Evolutionary conservation across 2,888 invertebrate genomes (phyloP).

Genomic region (Drosophila austrosaltans): DNA sequence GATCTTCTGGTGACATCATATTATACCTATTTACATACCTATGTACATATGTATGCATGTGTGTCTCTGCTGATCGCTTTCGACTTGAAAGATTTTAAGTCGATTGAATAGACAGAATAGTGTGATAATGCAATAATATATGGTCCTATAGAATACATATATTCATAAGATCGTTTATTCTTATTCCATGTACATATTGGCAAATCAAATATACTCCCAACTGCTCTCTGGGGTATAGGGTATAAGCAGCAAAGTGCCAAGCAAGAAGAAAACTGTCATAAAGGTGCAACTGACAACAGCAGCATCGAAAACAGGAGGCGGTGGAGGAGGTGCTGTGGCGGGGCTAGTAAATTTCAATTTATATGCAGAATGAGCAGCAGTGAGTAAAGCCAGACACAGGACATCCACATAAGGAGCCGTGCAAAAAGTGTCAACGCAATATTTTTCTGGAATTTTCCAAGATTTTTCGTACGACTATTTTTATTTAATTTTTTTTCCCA

Average conservation of each 20-base stretch:
- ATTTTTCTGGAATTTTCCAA: constrained; percentile 73
- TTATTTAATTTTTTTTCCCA: constrained; percentile 37
- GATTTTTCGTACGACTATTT: constrained; percentile 52
- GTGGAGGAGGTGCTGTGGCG: background rate
- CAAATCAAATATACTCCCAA: background rate
- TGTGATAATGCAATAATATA: too few species aligned
- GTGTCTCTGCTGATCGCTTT: too few species aligned
- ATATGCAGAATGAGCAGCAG: constrained; percentile 81
- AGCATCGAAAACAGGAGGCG: constrained; percentile 36
- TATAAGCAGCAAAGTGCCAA: constrained; percentile 65
- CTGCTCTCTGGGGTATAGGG: background rate
- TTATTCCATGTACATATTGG: background rate
- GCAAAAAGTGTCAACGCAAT: constrained; percentile 75
- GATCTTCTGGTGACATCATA: too few species aligned
- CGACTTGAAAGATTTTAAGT: too few species aligned
- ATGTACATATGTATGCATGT: too few species aligned
- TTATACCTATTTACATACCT: too few species aligned
- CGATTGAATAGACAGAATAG: too few species aligned
- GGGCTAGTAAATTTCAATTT: constrained; percentile 82
- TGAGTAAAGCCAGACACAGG: constrained; percentile 50
- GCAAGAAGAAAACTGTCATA: constrained; percentile 78
- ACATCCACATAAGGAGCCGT: constrained; percentile 25
- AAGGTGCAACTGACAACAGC: constrained; percentile 80
- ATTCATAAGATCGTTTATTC: too few species aligned
- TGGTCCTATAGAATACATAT: too few species aligned